Evolutionary conservation across 1,140 invertebrate genomes (phyloP).

Genomic region (Holcopasites calliopsidis): DNA sequence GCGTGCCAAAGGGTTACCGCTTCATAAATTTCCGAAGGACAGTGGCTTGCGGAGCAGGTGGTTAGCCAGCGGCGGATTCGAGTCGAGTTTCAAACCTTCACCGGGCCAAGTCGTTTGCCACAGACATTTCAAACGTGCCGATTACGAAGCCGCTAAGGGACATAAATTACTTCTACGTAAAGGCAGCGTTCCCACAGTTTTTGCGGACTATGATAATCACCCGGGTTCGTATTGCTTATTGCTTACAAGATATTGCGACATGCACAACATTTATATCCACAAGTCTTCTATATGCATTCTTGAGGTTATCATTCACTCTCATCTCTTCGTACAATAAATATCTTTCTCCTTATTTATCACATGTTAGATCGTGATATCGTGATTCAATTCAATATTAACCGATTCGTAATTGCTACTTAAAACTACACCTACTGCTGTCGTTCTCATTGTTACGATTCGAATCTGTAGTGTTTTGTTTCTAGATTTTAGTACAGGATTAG

Average conservation of each 20-base stretch:
- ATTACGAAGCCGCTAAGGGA: conserved; percentile 82
- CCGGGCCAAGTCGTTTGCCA: conserved; percentile 83
- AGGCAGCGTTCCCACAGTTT: conserved; percentile 79
- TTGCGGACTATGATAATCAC: conserved; percentile 73
- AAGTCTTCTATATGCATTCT: conserved; percentile 5
- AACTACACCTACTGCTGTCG: too few species aligned
- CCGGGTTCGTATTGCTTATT: conserved; percentile 57
- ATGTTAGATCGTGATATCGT: too few species aligned
- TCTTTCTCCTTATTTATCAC: neutral
- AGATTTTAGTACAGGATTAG: too few species aligned
- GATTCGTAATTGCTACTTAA: too few species aligned
- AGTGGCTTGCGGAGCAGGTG: conserved; percentile 75
- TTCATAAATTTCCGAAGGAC: conserved; percentile 81
- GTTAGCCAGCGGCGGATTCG: conserved; percentile 79
- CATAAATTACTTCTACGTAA: conserved; percentile 82
- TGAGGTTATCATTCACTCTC: neutral
- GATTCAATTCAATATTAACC: too few species aligned
- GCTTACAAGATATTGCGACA: neutral
- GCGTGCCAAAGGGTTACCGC: conserved; percentile 79
- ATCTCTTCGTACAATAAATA: neutral
- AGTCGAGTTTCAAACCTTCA: conserved; percentile 77
- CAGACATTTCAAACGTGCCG: conserved; percentile 82
- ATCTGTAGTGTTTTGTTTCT: too few species aligned
- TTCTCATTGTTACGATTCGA: too few species aligned
- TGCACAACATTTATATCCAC: conserved; percentile 15